Conservation (phyloP, 2,113 vertebrate species). For the Ornithorhynchus anatinus region DNA sequence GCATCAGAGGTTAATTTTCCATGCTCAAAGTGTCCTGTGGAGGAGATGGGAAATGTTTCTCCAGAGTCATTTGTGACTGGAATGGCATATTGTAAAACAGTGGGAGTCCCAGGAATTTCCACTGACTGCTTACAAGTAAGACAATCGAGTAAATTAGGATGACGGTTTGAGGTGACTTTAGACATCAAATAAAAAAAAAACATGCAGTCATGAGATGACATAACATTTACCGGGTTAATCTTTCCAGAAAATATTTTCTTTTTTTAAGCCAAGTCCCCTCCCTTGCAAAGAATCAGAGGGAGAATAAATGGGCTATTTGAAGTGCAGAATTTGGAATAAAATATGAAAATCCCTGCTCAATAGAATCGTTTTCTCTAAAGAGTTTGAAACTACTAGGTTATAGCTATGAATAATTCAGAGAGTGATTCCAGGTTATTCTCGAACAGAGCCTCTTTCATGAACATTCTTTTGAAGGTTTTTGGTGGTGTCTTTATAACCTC, state of each 20-base stretch:
- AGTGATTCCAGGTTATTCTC: accelerated
- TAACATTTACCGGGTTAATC: neutral
- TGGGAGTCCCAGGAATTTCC: neutral
- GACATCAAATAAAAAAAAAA: neutral
- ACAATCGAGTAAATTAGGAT: slow-evolving; percentile 4
- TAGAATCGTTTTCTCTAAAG: neutral
- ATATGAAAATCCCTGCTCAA: slow-evolving; percentile 17
- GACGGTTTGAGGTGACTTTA: slow-evolving; percentile 24
- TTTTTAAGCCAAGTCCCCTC: neutral
- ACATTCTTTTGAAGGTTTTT: neutral
- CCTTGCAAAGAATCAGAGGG: neutral
- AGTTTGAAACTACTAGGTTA: neutral
- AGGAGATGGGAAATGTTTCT: neutral
- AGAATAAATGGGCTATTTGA: neutral
- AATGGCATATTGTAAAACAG: neutral
- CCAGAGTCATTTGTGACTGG: neutral
- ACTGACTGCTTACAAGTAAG: slow-evolving; percentile 1
- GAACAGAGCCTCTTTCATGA: neutral
- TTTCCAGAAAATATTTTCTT: neutral
- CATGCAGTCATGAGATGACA: neutral
- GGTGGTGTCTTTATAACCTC: no score
- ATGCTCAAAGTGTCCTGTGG: neutral
- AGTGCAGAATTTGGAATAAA: slow-evolving; percentile 6
- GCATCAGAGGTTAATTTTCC: neutral
- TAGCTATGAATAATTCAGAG: neutral